Evolutionary conservation across 2,113 vertebrate species (phyloP).

Genomic region (Forbesichthys agassizii): DNA sequence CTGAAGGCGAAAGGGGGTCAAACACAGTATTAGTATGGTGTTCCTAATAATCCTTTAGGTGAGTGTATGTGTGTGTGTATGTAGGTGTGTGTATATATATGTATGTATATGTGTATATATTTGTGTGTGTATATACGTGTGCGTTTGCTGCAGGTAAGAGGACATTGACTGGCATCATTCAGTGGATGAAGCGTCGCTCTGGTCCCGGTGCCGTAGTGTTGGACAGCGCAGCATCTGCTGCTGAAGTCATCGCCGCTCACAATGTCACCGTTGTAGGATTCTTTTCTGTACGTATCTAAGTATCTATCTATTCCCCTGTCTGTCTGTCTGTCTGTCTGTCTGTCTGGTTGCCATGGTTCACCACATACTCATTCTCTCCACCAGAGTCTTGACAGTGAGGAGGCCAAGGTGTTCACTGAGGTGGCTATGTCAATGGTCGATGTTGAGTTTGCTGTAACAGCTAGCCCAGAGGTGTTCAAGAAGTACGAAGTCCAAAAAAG

Average conservation of each 20-base stretch:
- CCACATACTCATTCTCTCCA: not conserved
- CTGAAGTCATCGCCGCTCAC: constrained; percentile 65
- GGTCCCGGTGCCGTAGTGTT: constrained; percentile 71
- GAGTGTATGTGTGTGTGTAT: not conserved
- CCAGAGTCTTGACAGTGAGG: constrained; percentile 78
- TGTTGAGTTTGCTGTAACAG: constrained; percentile 77
- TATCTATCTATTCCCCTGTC: not conserved
- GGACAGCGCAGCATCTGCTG: constrained; percentile 39
- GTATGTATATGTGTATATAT: not conserved
- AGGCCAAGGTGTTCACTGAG: constrained; percentile 70
- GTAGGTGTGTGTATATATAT: constrained; percentile 2
- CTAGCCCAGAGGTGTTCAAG: constrained; percentile 77
- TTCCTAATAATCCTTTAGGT: too few relatives aligned
- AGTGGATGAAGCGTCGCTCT: constrained; percentile 81
- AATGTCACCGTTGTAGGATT: constrained; percentile 82
- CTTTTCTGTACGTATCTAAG: constrained; percentile 77
- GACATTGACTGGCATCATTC: constrained; percentile 70
- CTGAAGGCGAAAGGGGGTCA: too few relatives aligned
- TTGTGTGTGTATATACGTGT: constrained; percentile 9
- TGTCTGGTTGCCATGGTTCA: not conserved
- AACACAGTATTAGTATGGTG: too few relatives aligned
- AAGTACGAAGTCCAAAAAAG: constrained; percentile 74
- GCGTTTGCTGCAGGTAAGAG: constrained; percentile 71
- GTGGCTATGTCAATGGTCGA: constrained; percentile 71
- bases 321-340: not conserved